These are phyloP conservation scores for Nicator chloris DNA, from an alignment of 2,113 vertebrate genomes.

Conservation along the genomic window DNA sequence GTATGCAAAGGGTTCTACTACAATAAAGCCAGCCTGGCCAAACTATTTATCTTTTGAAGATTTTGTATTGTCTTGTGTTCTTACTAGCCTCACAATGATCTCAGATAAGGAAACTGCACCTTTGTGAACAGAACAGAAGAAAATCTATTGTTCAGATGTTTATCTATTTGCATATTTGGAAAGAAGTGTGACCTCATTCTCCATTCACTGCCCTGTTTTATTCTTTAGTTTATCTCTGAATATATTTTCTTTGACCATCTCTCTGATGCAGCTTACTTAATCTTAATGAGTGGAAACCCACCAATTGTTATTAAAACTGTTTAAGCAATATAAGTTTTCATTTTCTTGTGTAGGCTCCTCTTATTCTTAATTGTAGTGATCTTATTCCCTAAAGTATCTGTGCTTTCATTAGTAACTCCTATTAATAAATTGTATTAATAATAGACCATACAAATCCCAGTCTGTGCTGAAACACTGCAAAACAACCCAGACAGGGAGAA, in stretches of 20 bases:
- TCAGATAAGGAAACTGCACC: conserved; percentile 45
- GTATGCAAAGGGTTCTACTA: neutral
- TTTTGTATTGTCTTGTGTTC: neutral
- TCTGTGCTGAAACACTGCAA: neutral
- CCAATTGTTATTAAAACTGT: conserved; percentile 29
- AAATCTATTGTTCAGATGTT: conserved; percentile 41
- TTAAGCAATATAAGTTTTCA: conserved; percentile 37
- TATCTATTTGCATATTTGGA: conserved; percentile 50
- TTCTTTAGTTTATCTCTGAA: conserved; percentile 20
- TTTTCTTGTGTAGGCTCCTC: conserved; percentile 43
- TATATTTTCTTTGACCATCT: neutral
- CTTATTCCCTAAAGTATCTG: conserved; percentile 43
- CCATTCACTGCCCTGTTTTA: neutral
- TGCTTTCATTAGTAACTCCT: conserved; percentile 53
- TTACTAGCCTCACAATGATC: neutral
- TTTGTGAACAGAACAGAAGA: conserved; percentile 13
- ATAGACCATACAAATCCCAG: neutral
- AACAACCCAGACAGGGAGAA: neutral
- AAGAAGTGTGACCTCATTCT: conserved; percentile 18
- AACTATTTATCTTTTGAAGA: neutral
- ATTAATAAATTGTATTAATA: conserved; percentile 51
- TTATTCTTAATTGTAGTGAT: conserved; percentile 57
- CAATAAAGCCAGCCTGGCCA: neutral
- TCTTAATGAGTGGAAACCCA: conserved; percentile 32
- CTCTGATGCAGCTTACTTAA: conserved; percentile 9